Conservation (phyloP, 30 jellyfish, hydroid and myxozoan species). For the Aurelia coerulea region DNA sequence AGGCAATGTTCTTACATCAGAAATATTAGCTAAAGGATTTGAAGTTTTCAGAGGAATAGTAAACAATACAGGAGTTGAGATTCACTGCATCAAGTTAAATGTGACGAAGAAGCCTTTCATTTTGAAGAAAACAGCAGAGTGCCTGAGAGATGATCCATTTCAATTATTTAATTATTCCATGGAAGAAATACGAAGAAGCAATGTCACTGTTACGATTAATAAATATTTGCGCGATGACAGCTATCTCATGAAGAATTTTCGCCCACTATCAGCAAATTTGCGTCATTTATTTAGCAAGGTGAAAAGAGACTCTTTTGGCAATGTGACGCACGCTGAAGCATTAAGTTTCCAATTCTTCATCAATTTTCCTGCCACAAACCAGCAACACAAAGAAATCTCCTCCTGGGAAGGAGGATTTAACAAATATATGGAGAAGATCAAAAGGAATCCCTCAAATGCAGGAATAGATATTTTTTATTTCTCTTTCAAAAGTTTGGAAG, state of each 20-base stretch:
- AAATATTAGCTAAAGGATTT: neutral
- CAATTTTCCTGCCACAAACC: constrained; percentile 16
- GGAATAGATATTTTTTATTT: constrained; percentile 31
- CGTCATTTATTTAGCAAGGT: constrained; percentile 15
- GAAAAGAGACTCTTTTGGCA: neutral
- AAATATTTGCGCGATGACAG: neutral
- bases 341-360: constrained; percentile 5
- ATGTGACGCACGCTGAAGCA: constrained; percentile 6
- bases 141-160: constrained; percentile 32
- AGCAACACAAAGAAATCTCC: neutral
- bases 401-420: constrained; percentile 31
- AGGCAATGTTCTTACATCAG: constrained; percentile 11
- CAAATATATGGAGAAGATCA: neutral
- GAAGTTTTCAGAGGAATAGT: constrained; percentile 24
- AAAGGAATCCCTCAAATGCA: neutral
- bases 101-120: constrained; percentile 8
- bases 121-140: constrained; percentile 3
- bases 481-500: constrained; percentile 42
- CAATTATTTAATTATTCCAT: constrained; percentile 32
- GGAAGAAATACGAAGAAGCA: constrained; percentile 2
- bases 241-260: constrained; percentile 28
- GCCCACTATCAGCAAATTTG: constrained; percentile 24
- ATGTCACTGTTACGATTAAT: constrained; percentile 1
- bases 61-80: constrained; percentile 19
- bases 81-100: constrained; percentile 10